Evolutionary conservation across 2,113 vertebrate species (phyloP), one percentile per base, ranked within the genome.

Genomic region (Gracilinanus agilis): DNA sequence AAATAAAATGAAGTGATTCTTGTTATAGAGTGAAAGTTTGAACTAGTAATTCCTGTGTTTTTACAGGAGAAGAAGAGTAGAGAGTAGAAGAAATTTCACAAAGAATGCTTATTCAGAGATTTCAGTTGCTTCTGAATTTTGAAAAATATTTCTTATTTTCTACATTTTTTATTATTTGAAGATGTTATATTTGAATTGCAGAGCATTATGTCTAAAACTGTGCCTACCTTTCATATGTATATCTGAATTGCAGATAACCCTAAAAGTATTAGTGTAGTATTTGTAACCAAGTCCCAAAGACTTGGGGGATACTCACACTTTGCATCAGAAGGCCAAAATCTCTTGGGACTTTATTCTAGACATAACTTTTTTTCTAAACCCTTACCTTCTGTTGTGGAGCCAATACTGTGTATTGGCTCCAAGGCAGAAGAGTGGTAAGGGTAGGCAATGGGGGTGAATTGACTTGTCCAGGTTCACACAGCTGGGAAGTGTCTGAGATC

Each of bases 21-120:
- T 21, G n/a, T 96, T 90, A 96, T 94, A 93, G 93, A 96, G 49
- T 94, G 97, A 95, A 93, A 96, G 92, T 95, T 92, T 95, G 56
- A 96, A 97, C 92, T 95, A 96, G 94, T 89, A 96, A 53, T 95
- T 94, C 88, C 93, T 90, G 94, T 61, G 92, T 67, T 94, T 96
- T 96, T 95, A 90, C 24, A 94, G 56, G 13, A 53, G 61, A 96
- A 94, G 55, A 92, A 34, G 53, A 96, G 6, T 90, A 90, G 93
- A 90, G 55, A 96, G 90, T 88, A 96, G 88, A 96, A 34, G 44
- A 58, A 97, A 95, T 95, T 96, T 95, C 95, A 49, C 55, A 94
- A 90, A 97, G 96, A 96, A 96, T 96, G 89, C 95, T 90, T 53
- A 56, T 93, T 56, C 24, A 95, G 88, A 97, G 92, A 94, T 44